Evolutionary conservation across 2,113 vertebrate species (phyloP).

Genomic region (Scomber colias): DNA sequence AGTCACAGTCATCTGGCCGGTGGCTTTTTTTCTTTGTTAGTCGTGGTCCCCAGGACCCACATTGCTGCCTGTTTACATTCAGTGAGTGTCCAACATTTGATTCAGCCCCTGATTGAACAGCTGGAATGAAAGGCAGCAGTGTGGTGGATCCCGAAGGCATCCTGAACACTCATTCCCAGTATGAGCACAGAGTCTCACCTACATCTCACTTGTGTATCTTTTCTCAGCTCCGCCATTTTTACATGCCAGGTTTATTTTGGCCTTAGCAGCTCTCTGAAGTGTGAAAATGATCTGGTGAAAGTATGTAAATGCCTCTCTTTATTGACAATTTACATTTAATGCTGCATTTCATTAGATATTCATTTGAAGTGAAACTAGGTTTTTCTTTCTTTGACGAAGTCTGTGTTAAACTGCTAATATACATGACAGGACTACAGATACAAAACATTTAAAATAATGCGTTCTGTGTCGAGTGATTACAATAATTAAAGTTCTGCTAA

Average conservation of each 20-base stretch:
- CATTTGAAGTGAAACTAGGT: background rate
- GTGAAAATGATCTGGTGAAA: background rate
- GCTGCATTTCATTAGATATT: background rate
- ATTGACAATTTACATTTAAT: background rate
- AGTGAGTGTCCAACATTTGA: background rate
- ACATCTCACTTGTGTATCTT: background rate
- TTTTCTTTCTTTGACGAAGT: background rate
- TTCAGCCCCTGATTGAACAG: background rate
- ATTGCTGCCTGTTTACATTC: background rate
- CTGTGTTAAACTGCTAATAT: background rate
- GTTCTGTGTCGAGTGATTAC: background rate
- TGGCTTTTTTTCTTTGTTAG: background rate
- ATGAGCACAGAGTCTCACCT: background rate
- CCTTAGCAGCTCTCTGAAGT: background rate
- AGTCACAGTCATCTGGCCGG: background rate
- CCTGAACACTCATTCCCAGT: background rate
- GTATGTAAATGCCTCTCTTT: background rate
- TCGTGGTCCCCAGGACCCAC: background rate
- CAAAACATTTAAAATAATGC: background rate
- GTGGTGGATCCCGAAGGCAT: background rate
- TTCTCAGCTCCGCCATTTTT: background rate
- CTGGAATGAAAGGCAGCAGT: conserved; percentile 1
- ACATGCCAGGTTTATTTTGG: background rate
- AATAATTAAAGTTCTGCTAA: background rate
- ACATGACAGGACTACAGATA: no score